Base-by-base conservation (phyloP, 1,140 invertebrate species). In the Ectropis grisescens region DNA sequence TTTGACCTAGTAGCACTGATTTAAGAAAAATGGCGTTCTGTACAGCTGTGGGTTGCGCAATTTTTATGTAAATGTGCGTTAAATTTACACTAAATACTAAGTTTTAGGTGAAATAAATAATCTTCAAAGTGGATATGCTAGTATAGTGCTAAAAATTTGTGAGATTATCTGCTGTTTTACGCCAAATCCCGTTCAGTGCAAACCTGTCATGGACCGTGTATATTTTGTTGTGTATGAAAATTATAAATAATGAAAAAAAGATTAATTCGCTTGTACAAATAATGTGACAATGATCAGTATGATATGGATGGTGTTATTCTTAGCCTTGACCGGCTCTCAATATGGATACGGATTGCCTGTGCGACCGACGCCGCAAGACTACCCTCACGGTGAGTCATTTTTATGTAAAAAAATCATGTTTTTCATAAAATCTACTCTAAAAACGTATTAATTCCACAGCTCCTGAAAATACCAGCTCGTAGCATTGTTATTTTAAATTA, bases 1-100 rank as follows among this genome's bases (percentile, higher is more conserved):
- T n/a, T n/a, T n/a, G 7, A 29, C 13, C 23, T 38, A 44, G 55
- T 41, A 75, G 62, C 54, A 64, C 47, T 48, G 37, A 51, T 54
- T 60, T 56, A 55, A 54, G 9, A 70, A 78, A 74, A 81, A 81
- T 81, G 76, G 76, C 76, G 76, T 78, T 70, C 65, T 59, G 54
- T 74, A 78, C 75, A 81, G 75, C 72, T 81, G 72, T 64, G 58
- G 70, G 64, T 78, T 81, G 75, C 72, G 75, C 75, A 78, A 81
- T 80, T 75, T 78, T 68, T 58, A 69, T 71, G 66, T 78, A 78
- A 78, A 75, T 75, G 68, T 71, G 60, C 50, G 60, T 51, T 40
- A 71, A 74, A 78, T 61, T 61, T 58, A 51, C 42, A 53, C 44
- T 37, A 66, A 53, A 59, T 58, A 47, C 50, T n/a, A 65, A 57